Percentiles rank a stretch among this genome's conserved stretches.
These are phyloP conservation scores for Asbolus verrucosus DNA, from an alignment of 1,140 invertebrate genomes.

Conservation along the genomic window DNA sequence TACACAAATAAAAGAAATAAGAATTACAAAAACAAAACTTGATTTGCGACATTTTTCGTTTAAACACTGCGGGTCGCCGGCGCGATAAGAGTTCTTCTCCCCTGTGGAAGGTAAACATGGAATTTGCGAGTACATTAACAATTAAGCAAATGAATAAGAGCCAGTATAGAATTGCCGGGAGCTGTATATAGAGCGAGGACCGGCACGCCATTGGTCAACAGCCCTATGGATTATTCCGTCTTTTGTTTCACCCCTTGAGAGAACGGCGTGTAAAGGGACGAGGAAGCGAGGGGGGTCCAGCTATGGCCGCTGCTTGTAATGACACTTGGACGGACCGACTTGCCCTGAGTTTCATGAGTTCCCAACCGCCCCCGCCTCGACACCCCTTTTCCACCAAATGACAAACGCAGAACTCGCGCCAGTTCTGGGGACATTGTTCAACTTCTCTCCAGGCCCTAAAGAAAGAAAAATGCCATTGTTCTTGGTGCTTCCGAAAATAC, in stretches of 20 bases:
- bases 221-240: slow-evolving; percentile 65
- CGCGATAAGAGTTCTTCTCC: too few relatives aligned
- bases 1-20: too few relatives aligned
- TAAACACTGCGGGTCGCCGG: too few relatives aligned
- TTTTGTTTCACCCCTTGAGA: slow-evolving; percentile 63
- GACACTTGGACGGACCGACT: slow-evolving; percentile 62
- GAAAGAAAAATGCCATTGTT: slow-evolving; percentile 21
- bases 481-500: neutral
- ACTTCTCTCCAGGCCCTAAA: slow-evolving; percentile 6
- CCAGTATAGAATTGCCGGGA: slow-evolving; percentile 33
- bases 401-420: slow-evolving; percentile 40
- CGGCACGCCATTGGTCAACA: slow-evolving; percentile 63
- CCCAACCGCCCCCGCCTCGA: slow-evolving; percentile 7
- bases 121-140: slow-evolving; percentile 49
- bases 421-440: slow-evolving; percentile 19
- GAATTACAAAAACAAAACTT: too few relatives aligned
- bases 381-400: slow-evolving; percentile 10
- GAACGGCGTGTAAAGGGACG: slow-evolving; percentile 37
- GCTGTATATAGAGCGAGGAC: slow-evolving; percentile 21
- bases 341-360: slow-evolving; percentile 54
- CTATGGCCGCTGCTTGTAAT: slow-evolving; percentile 64
- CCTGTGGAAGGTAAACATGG: slow-evolving; percentile 20
- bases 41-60: too few relatives aligned
- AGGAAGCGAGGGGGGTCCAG: slow-evolving; percentile 50
- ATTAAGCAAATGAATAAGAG: slow-evolving; percentile 55